Conservation (phyloP, 2,888 invertebrate species). For the Zele albiditarsus region DNA sequence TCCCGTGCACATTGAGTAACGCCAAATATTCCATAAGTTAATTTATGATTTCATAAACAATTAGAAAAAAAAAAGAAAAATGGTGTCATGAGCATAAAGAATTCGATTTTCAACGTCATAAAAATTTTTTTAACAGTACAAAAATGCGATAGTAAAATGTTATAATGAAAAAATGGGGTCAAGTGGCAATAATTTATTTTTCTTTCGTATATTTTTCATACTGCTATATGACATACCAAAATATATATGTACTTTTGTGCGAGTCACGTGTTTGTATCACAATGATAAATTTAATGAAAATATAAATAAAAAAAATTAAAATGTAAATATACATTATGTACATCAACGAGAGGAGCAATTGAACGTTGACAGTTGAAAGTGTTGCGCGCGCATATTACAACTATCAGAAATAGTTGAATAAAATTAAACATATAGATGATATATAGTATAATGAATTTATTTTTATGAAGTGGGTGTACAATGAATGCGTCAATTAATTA, state of each 20-base stretch:
- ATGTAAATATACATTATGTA: too few species aligned
- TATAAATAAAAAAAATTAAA: too few species aligned
- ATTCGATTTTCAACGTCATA: not conserved
- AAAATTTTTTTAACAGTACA: not conserved
- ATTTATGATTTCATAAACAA: constrained; percentile 12
- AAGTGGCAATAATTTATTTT: not conserved
- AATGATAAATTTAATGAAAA: too few species aligned
- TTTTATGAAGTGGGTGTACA: too few species aligned
- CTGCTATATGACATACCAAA: not conserved
- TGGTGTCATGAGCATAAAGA: not conserved
- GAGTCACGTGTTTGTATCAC: too few species aligned
- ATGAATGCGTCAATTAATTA: too few species aligned
- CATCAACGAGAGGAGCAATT: too few species aligned
- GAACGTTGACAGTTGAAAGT: too few species aligned
- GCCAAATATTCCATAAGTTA: constrained; percentile 17
- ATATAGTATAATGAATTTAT: too few species aligned
- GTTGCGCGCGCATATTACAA: too few species aligned
- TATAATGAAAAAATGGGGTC: constrained; percentile 1
- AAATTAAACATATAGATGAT: not conserved
- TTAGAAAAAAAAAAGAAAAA: not conserved
- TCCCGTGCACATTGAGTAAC: constrained; percentile 16
- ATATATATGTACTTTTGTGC: not conserved
- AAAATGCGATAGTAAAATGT: not conserved
- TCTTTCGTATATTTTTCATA: not conserved
- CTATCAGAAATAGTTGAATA: not conserved